phyloP scores from a whole-genome alignment of 2,113 vertebrate species.

The Oreochromis aureus region DNA sequence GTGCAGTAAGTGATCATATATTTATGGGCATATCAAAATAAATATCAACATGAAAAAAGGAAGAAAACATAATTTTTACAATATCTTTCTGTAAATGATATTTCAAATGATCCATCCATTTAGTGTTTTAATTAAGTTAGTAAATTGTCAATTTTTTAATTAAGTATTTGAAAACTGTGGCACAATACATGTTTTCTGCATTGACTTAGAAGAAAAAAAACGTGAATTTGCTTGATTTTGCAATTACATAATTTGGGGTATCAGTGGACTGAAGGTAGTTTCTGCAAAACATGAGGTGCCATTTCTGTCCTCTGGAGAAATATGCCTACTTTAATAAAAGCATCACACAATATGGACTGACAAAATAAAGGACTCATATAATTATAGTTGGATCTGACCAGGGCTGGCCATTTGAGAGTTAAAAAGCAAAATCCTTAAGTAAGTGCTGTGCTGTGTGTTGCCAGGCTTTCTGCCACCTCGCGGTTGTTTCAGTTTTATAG shows the following conservation, averaged over 20 bases:
- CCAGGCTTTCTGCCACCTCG: constrained; percentile 35
- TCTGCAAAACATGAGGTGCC: neutral
- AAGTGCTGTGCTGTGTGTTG: neutral
- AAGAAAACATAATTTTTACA: neutral
- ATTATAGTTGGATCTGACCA: neutral
- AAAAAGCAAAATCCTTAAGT: neutral
- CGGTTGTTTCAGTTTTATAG: neutral
- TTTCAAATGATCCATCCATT: neutral
- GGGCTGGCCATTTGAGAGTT: neutral
- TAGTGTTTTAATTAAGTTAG: neutral
- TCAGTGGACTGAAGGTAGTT: no score
- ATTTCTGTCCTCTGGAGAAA: neutral
- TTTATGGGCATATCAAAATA: neutral
- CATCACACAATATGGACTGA: neutral
- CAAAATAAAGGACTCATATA: neutral
- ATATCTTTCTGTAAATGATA: neutral
- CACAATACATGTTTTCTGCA: neutral
- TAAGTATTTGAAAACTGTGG: neutral
- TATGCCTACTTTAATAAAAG: neutral
- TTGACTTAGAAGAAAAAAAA: neutral
- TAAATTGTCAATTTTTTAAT: neutral
- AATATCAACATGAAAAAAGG: neutral
- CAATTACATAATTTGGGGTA: neutral
- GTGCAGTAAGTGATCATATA: neutral
- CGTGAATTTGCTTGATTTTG: neutral